Conservation (phyloP, 2,113 vertebrate species). For the Cacatua alba region DNA sequence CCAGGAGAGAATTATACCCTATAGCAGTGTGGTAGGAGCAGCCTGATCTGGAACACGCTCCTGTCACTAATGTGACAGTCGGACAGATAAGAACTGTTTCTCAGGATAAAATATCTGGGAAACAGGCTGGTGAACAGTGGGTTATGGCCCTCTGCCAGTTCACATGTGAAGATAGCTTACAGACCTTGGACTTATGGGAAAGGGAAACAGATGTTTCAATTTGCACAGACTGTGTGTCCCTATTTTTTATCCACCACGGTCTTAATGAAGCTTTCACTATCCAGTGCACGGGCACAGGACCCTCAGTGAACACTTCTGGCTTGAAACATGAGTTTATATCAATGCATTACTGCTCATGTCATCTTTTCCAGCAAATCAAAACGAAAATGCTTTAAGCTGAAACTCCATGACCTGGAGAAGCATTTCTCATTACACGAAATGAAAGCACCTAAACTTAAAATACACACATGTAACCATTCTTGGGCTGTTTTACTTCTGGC, state of each 20-base stretch:
- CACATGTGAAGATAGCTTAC: slow-evolving; percentile 24
- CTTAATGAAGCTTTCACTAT: neutral
- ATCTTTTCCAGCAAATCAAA: neutral
- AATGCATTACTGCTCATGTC: neutral
- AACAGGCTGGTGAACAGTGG: slow-evolving; percentile 52
- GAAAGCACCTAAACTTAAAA: neutral
- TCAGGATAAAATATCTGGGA: slow-evolving; percentile 62
- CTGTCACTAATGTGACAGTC: slow-evolving; percentile 37
- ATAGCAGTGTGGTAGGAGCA: neutral
- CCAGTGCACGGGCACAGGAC: neutral
- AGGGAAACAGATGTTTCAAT: slow-evolving; percentile 61
- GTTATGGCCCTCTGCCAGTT: slow-evolving; percentile 47
- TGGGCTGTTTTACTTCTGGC: neutral
- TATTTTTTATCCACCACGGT: slow-evolving; percentile 1
- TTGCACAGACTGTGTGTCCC: slow-evolving; percentile 19
- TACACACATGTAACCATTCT: rapidly evolving
- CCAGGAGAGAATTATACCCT: neutral
- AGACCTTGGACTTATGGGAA: slow-evolving; percentile 49
- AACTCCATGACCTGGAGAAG: neutral
- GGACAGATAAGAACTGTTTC: neutral
- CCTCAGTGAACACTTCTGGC: neutral
- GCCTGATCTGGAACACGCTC: slow-evolving; percentile 20
- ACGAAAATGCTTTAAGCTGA: neutral
- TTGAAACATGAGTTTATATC: neutral
- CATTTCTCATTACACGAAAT: neutral